Conservation (phyloP, 2,113 vertebrate genomes). For the Thinocorus orbignyianus region DNA sequence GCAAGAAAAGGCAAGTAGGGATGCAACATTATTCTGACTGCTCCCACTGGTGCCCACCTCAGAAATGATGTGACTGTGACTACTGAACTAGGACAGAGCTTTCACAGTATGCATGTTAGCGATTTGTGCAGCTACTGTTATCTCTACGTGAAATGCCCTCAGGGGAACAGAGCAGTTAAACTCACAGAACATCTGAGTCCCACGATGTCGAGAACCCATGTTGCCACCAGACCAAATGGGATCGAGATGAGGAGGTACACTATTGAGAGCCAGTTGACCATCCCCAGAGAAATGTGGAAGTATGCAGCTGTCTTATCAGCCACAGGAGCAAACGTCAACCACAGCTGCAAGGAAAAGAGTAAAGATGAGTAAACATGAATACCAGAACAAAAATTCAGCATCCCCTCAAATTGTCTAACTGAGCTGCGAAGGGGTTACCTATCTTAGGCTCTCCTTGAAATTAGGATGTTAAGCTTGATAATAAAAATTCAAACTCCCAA, state of each 20-base stretch:
- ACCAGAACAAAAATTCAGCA: neutral
- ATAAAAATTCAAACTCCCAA: neutral
- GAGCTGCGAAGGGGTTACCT: accelerated
- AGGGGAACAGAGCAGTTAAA: neutral
- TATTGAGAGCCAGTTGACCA: conserved; percentile 87
- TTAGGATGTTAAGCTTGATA: neutral
- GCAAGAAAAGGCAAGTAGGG: neutral
- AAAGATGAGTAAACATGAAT: neutral
- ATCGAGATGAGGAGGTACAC: conserved; percentile 88
- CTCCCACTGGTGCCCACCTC: neutral
- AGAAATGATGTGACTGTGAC: neutral
- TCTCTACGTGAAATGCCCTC: neutral
- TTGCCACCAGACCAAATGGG: conserved; percentile 82
- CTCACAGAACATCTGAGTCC: conserved; percentile 86
- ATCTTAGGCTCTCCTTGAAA: neutral
- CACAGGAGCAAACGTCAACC: conserved; percentile 94
- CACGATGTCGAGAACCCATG: conserved; percentile 89
- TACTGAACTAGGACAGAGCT: neutral
- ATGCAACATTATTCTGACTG: neutral
- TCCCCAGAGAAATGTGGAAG: conserved; percentile 73
- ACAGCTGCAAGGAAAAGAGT: conserved; percentile 74
- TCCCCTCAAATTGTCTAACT: neutral
- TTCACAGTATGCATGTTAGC: neutral
- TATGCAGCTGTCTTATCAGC: conserved; percentile 79
- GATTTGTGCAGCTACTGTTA: neutral